Evolutionary conservation across 2,797 vertebrate species (phyloP).

Genomic region (Aphelocoma californica): DNA sequence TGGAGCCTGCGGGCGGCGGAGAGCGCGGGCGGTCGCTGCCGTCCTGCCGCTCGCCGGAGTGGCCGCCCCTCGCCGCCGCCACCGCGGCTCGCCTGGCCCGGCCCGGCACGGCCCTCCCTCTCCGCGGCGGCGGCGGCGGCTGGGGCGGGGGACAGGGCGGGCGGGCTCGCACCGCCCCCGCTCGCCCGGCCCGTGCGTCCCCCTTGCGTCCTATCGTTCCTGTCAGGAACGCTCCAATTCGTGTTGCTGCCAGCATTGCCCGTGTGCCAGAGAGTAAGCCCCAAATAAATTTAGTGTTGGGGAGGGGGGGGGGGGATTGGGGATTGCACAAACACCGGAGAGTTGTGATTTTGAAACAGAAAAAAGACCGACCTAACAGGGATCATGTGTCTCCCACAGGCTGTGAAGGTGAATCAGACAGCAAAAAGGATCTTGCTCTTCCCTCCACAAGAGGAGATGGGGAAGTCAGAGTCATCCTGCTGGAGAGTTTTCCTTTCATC

Average conservation of each 20-base stretch:
- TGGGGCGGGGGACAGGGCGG: neutral
- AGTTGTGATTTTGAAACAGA: neutral
- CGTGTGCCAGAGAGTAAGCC: neutral
- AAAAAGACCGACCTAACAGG: neutral
- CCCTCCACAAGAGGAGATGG: neutral
- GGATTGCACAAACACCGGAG: neutral
- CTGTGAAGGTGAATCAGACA: neutral
- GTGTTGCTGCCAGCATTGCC: neutral
- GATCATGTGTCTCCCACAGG: neutral
- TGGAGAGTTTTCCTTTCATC: neutral
- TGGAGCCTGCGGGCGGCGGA: neutral
- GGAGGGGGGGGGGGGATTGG: too few relatives aligned
- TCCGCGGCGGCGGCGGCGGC: neutral
- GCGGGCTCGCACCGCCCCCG: neutral
- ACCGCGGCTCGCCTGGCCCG: neutral
- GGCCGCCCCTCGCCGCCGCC: neutral
- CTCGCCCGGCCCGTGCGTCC: neutral
- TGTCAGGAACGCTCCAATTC: fast-evolving
- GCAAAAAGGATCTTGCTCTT: neutral
- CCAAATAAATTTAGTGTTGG: neutral
- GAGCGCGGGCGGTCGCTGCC: neutral
- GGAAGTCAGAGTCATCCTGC: neutral
- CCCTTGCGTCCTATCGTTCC: neutral
- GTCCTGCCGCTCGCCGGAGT: neutral
- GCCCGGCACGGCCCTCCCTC: neutral